Evolutionary conservation across 2,113 vertebrate genomes (phyloP).

Genomic region (Syrmaticus mikado): DNA sequence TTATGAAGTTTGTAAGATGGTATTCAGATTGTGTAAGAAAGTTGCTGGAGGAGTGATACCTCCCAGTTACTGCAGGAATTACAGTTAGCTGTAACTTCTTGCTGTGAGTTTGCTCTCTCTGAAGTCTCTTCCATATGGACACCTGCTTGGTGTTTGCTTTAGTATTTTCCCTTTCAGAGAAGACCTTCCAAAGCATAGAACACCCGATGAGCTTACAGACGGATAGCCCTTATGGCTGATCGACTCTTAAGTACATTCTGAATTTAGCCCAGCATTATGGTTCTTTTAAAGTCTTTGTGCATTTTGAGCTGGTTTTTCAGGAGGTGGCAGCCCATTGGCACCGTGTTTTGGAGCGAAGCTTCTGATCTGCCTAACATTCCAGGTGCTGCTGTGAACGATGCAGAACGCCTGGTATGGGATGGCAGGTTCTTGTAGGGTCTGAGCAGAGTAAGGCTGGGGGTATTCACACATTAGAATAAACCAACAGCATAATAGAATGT

Average conservation of each 20-base stretch:
- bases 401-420: neutral
- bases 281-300: neutral
- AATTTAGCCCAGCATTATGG: neutral
- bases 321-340: neutral
- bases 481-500: neutral
- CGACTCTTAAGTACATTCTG: neutral
- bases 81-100: neutral
- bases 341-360: neutral
- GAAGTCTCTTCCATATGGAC: neutral
- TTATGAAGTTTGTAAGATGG: neutral
- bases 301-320: neutral
- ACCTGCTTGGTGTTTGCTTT: neutral
- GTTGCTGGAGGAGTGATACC: neutral
- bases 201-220: neutral
- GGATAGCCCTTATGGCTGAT: neutral
- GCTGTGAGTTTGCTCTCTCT: neutral
- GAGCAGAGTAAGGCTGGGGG: neutral
- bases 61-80: neutral
- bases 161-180: neutral
- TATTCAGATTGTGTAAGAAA: neutral
- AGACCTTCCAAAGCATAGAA: too few species aligned
- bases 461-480: neutral
- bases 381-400: neutral
- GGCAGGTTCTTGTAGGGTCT: neutral
- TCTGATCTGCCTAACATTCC: neutral